Evolutionary conservation across 2,888 invertebrate genomes (phyloP), one percentile per base, ranked within the genome.

Genomic region (Lithophane ornitopus): DNA sequence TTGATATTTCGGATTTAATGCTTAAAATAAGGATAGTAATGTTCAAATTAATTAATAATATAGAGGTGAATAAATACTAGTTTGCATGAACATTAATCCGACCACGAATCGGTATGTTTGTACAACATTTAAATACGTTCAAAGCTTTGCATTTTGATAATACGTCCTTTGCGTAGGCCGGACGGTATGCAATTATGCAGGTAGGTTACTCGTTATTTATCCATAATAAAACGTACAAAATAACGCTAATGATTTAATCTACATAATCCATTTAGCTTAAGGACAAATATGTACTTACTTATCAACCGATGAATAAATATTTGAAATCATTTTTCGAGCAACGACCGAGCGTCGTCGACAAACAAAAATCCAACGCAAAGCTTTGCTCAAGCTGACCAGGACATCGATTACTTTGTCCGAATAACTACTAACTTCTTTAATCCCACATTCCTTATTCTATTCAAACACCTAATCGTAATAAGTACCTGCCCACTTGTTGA

Each of bases 401-500:
- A 80, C 80, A 75, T 71, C 76, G 68, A 81, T 82, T 80, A 80
- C 39, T 79, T 59, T 70, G 12, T 62, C 49, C 16, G n/a, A 68
- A 74, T 70, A 76, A 76, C 70, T 61, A 62, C 70, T 74, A 65
- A 58, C 84, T 28, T 71, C 26, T 49, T 46, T 66, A 73, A 58
- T 56, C 70, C 65, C 54, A 81, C 65, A 73, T 54, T 67, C 71
- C 62, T 77, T 74, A 76, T 67, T 77, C 74, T 82, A 79, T 82
- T 80, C 74, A 82, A 74, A 80, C 68, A 85, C 77, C 65, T 85
- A 87, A 85, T 85, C 85, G 80, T 74, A 72, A 72, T 85, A 82
- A 87, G 87, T 85, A 77, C 74, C 56, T 49, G 61, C 52, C 74
- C 73, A 85, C 84, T 76, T 85, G 87, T 87, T 80, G 86, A 82